Evolutionary conservation across 2,888 invertebrate genomes (phyloP), one percentile per base, ranked within the genome.

Genomic region (Torymus texanus): DNA sequence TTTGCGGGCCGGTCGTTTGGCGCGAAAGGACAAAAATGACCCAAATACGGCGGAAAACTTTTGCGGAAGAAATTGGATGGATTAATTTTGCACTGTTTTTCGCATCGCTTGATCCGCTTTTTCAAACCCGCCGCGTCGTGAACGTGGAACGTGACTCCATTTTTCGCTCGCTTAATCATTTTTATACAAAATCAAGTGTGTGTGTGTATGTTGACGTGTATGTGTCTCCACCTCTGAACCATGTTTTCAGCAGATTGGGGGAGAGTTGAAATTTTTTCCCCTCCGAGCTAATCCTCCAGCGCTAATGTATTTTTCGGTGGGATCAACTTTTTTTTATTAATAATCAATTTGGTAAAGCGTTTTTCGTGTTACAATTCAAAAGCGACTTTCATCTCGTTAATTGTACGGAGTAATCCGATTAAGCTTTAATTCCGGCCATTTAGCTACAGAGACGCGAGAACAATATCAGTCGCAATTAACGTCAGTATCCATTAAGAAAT

Each of bases 61-160:
- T 8, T 21, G 55, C 16, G 14, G n/a, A 61, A 67, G 72, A 78
- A 78, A 73, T 72, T 78, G 18, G 53, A 66, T 29, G 53, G 56
- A 78, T 72, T 78, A 72, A 78, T 78, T 66, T 78, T 78, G 13
- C 61, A 61, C 21, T 66, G 66, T 72, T 78, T 58, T 73, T 72
- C 21, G 55, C 72, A 41, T 73, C 56, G 58, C 29, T 70, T 50
- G 12, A 24, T 63, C 13, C 51, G 21, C 16, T 71, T 77, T 73
- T 71, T 75, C 67, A 66, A 18, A 66, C 18, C 8, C 53, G 66
- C 2, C 14, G 53, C 62, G 24, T 53, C 18, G 41, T 5, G 18
- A 3, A 16, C 3, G 0, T 4, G 24, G 58, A n/a, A 61, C 53
- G 59, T 53, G 29, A 62, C 51, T 51, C 14, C 10, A 41, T 63